Percentiles rank a stretch among this genome's conserved stretches.
Conservation (phyloP, 2,888 invertebrate genomes). For the Oxycera nigricornis region DNA sequence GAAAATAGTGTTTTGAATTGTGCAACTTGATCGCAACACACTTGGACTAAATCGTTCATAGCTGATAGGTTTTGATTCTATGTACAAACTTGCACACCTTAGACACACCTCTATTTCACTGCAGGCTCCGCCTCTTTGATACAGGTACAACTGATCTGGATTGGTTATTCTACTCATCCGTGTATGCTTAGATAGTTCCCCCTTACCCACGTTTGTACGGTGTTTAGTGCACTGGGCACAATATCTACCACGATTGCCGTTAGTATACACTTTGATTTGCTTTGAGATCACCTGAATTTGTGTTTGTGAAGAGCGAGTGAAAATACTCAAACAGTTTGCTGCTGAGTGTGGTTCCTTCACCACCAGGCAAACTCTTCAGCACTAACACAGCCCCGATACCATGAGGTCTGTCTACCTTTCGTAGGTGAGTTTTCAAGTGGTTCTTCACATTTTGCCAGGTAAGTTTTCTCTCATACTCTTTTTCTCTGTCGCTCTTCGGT, state of each 20-base stretch:
- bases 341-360: too few species aligned
- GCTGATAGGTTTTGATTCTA: constrained; percentile 34
- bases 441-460: too few species aligned
- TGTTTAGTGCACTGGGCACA: background rate
- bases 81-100: constrained; percentile 16
- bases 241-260: background rate
- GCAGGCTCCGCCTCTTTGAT: constrained; percentile 34
- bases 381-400: background rate
- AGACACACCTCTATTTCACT: constrained; percentile 27
- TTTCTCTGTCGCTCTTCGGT: background rate
- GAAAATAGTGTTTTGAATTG: too few species aligned
- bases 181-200: constrained; percentile 30
- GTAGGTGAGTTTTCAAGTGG: background rate
- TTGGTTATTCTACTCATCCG: constrained; percentile 33
- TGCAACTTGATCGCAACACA: too few species aligned
- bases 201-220: background rate
- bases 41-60: constrained; percentile 12
- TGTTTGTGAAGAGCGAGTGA: background rate
- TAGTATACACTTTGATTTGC: constrained; percentile 11
- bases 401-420: background rate
- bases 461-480: constrained; percentile 4
- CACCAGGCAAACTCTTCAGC: background rate
- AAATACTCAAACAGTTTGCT: background rate
- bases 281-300: constrained; percentile 21
- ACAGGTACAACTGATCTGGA: constrained; percentile 39